A percentile compares a stretch with the other conserved stretches of the same genome.
Evolutionary conservation across 2,797 vertebrate genomes (phyloP).

Genomic region (Gobionotothen gibberifrons): DNA sequence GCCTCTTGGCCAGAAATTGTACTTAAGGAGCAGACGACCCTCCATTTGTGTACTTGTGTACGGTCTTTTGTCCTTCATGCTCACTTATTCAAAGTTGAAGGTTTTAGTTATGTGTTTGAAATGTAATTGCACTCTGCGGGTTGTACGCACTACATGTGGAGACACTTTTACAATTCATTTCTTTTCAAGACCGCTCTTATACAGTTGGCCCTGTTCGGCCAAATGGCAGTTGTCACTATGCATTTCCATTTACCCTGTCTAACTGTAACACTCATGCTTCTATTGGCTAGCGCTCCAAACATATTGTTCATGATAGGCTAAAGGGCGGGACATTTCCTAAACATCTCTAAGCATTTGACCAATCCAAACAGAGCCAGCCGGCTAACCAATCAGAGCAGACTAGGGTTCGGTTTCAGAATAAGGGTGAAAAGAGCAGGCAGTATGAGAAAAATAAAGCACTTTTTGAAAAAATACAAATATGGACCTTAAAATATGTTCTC

Average conservation of each 20-base stretch:
- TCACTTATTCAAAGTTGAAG: slow-evolving; percentile 46
- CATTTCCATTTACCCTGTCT: slow-evolving; percentile 40
- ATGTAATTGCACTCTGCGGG: slow-evolving; percentile 37
- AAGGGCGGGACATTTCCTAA: no score
- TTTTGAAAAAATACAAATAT: no score
- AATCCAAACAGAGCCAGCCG: no score
- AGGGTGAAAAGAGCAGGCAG: no score
- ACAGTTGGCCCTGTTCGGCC: background rate
- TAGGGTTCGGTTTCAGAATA: no score
- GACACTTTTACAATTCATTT: slow-evolving; percentile 23
- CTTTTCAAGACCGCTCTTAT: slow-evolving; percentile 43
- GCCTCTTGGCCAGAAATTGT: slow-evolving; percentile 42
- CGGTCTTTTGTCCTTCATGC: slow-evolving; percentile 54
- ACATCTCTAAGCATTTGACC: no score
- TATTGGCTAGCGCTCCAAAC: no score
- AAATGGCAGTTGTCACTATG: slow-evolving; percentile 41
- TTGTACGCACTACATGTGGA: background rate
- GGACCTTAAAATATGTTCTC: no score
- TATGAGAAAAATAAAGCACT: no score
- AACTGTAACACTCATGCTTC: background rate
- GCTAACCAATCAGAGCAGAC: no score
- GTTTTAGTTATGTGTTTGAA: slow-evolving; percentile 42
- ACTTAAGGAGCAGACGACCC: slow-evolving; percentile 31
- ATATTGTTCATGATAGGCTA: no score
- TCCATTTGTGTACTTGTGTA: slow-evolving; percentile 12